Conservation (phyloP, 2,113 vertebrate species). For the Oceanites oceanicus region DNA sequence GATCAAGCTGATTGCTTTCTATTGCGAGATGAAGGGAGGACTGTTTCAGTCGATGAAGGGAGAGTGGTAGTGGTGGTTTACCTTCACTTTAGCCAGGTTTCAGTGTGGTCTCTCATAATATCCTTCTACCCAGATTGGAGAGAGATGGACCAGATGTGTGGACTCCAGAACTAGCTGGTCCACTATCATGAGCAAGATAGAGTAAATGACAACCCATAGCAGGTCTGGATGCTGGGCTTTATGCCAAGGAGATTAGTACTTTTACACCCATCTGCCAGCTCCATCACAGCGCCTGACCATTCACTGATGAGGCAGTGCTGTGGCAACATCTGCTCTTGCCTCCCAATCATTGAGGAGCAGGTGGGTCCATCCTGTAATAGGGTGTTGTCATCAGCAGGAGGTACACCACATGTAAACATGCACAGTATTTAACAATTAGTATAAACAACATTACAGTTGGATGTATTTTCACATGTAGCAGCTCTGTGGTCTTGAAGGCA, state of each 20-base stretch:
- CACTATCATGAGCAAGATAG: not conserved
- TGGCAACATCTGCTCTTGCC: not conserved
- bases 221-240: not conserved
- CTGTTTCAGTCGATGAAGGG: not conserved
- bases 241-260: not conserved
- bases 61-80: not conserved
- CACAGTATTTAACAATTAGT: not conserved
- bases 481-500: not conserved
- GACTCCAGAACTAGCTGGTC: not conserved
- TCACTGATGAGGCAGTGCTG: not conserved
- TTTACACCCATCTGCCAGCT: not conserved
- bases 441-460: not conserved
- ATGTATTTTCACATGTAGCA: not conserved
- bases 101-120: not conserved
- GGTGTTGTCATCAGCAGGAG: not conserved
- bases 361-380: not conserved
- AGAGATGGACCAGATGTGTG: not conserved
- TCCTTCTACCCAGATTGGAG: not conserved
- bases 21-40: not conserved
- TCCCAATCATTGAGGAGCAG: not conserved
- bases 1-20: not conserved
- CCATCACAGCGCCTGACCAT: not conserved
- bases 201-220: not conserved
- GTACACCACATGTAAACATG: not conserved
- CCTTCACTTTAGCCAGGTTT: not conserved